These are phyloP conservation scores for Clarias macrocephalus DNA, from an alignment of 2,113 vertebrate species.

Conservation along the genomic window DNA sequence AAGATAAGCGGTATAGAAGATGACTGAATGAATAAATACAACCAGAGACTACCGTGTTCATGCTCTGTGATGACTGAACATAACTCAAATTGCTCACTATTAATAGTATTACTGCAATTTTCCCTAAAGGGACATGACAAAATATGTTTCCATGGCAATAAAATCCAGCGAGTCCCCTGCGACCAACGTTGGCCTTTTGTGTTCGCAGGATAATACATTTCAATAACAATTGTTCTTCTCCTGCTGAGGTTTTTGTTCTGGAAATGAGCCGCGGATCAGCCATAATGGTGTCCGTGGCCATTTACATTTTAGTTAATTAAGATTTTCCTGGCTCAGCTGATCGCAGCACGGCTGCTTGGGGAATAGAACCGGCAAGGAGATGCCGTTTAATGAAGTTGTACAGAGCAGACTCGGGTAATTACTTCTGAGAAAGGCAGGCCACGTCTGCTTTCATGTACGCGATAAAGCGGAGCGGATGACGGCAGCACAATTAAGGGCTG, in stretches of 20 bases:
- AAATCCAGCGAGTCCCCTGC: neutral
- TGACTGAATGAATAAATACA: too few species aligned
- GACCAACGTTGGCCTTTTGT: conserved; percentile 1
- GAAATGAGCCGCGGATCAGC: neutral
- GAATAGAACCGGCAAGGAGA: conserved; percentile 9
- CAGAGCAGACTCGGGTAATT: neutral
- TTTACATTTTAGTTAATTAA: conserved; percentile 17
- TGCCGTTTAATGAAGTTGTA: conserved; percentile 31
- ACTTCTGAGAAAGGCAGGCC: conserved; percentile 1
- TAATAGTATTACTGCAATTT: neutral
- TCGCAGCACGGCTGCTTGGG: neutral
- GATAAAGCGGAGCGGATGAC: neutral
- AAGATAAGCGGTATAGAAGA: too few species aligned
- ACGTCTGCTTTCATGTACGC: neutral
- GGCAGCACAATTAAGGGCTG: neutral
- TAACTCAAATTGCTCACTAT: neutral
- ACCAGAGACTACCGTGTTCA: neutral
- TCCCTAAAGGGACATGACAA: neutral
- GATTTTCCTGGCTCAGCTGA: conserved; percentile 18
- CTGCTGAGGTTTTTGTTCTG: conserved; percentile 5
- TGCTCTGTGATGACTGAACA: neutral
- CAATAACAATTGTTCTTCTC: neutral
- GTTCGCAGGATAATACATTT: neutral
- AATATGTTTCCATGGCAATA: conserved; percentile 39
- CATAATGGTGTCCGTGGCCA: neutral